These are phyloP conservation scores for Cephus nigrinus DNA, from an alignment of 2,888 invertebrate species.

Conservation along the genomic window DNA sequence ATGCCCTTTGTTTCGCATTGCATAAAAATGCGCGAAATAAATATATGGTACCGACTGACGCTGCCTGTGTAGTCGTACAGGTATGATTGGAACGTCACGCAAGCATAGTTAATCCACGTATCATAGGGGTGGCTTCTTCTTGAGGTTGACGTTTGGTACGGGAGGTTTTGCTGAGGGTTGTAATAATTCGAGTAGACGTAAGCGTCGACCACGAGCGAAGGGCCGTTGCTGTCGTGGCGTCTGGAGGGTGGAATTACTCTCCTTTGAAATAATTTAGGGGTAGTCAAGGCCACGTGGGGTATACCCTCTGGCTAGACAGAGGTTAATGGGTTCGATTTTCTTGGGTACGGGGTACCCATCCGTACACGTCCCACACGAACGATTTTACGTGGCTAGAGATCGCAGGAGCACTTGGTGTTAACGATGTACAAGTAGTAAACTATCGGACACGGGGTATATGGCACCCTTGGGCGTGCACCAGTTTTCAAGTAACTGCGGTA, in stretches of 20 bases:
- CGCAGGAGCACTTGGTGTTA: constrained; percentile 25
- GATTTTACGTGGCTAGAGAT: constrained; percentile 16
- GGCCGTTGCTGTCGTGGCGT: background rate
- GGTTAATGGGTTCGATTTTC: constrained; percentile 30
- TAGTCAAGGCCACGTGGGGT: constrained; percentile 11
- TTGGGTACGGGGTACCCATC: constrained; percentile 7
- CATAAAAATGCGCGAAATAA: background rate
- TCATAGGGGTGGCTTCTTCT: background rate
- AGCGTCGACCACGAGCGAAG: background rate
- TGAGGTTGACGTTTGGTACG: background rate
- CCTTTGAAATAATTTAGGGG: constrained; percentile 27
- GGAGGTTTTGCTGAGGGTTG: background rate
- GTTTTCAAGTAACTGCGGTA: background rate
- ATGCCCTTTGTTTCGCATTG: background rate
- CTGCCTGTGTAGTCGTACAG: too few relatives aligned
- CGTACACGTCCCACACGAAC: constrained; percentile 15
- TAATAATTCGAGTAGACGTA: background rate
- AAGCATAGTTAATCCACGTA: background rate
- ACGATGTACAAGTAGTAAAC: constrained; percentile 18
- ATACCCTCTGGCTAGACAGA: constrained; percentile 15
- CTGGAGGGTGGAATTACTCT: constrained; percentile 16
- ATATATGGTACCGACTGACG: background rate
- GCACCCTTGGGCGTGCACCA: background rate
- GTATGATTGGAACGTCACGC: background rate
- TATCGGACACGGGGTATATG: background rate